phyloP scores from a whole-genome alignment of 2,888 invertebrate genomes.

The Orthosia cruda region DNA sequence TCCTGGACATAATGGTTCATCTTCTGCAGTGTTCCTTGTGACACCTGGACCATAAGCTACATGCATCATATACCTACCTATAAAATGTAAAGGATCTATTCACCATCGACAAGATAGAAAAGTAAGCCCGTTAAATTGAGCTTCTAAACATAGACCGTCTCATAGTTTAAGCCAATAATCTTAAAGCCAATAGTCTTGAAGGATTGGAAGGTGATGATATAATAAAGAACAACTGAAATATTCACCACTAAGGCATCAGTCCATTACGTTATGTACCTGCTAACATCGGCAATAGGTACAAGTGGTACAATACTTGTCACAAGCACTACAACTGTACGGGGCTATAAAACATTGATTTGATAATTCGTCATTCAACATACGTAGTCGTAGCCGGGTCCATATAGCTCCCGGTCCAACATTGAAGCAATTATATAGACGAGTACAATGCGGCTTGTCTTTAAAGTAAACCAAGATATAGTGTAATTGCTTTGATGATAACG shows the following conservation, averaged over 20 bases:
- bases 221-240: not conserved
- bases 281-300: not conserved
- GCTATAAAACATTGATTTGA: not conserved
- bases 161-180: not conserved
- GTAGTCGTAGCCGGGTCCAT: not conserved
- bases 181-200: not conserved
- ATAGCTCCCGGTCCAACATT: slow-evolving; percentile 11
- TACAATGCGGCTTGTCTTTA: slow-evolving; percentile 48
- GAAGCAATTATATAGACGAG: slow-evolving; percentile 31
- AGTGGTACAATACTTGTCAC: not conserved
- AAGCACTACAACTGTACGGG: not conserved
- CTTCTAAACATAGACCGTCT: not conserved
- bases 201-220: no score
- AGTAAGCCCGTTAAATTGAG: not conserved
- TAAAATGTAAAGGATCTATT: not conserved
- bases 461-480: slow-evolving; percentile 51
- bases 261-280: not conserved
- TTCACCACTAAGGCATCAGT: not conserved
- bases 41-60: not conserved
- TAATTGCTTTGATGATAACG: slow-evolving; percentile 56
- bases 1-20: not conserved
- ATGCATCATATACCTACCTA: no score
- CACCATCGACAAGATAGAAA: not conserved
- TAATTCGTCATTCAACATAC: slow-evolving; percentile 19
- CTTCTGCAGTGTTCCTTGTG: not conserved